Percentiles rank a stretch among this genome's conserved stretches.
phyloP scores from a whole-genome alignment of 2,888 invertebrate genomes.

The Calameuta idolon region DNA sequence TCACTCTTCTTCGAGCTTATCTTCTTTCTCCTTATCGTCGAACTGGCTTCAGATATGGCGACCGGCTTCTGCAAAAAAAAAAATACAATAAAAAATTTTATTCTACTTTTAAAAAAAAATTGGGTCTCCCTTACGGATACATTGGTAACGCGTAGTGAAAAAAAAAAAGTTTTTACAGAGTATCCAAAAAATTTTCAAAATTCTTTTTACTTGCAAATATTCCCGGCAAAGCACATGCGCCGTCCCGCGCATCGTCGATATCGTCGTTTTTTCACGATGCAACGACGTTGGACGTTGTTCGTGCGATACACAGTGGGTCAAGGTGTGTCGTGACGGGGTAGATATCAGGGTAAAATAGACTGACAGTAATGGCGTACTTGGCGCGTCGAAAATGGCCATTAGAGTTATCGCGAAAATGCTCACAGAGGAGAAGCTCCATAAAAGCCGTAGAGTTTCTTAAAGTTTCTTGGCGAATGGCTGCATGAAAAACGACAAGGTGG shows the following conservation, averaged over 20 bases:
- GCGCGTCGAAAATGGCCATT: slow-evolving; percentile 51
- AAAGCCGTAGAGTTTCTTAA: neutral
- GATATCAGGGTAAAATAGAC: slow-evolving; percentile 50
- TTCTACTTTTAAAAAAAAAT: no score
- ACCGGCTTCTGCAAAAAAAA: neutral
- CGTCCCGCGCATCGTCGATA: neutral
- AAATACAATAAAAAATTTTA: neutral
- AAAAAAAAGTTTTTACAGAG: no score
- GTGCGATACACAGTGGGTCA: slow-evolving; percentile 31
- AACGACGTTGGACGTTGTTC: neutral
- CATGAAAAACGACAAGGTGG: neutral
- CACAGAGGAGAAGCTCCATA: slow-evolving; percentile 32
- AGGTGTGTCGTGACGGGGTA: slow-evolving; percentile 29
- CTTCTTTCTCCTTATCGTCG: neutral
- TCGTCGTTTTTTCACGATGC: neutral
- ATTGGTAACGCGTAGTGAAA: no score
- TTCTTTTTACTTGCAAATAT: no score
- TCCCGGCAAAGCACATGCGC: no score
- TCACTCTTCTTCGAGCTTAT: neutral
- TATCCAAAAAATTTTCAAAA: no score
- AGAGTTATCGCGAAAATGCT: slow-evolving; percentile 50
- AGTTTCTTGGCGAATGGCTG: neutral
- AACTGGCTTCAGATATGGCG: neutral
- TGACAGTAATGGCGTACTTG: slow-evolving; percentile 50
- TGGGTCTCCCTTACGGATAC: no score